Base-by-base conservation (phyloP, 2,888 invertebrate species). In the Cantharis flavilabris region DNA sequence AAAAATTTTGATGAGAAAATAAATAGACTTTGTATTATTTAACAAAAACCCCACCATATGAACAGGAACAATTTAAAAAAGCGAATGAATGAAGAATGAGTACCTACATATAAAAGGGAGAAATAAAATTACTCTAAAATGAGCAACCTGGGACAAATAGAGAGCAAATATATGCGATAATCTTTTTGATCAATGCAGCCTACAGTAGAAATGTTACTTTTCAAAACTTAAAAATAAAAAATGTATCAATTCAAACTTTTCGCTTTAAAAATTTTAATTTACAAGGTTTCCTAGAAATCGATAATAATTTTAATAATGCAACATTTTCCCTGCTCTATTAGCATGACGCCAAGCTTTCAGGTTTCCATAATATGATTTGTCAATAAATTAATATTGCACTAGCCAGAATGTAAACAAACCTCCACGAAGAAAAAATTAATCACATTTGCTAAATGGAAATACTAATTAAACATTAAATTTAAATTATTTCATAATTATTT, bases 111-210 rank as follows among this genome's bases (percentile, higher is more conserved):
- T 73, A 73, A 13, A 73, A 73, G 72, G 49, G n/a, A n/a, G 26
- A 73, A 67, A 69, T 33, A 62, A 67, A 71, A 64, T 30, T 11
- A 18, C 64, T 71, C 28, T 71, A 30, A 18, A 69, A 73, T 73
- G 67, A 73, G 72, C 72, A 73, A 64, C 63, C 23, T 10, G n/a
- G 71, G 26, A 26, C 26, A 71, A 63, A 26, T 71, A 63, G n/a
- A 69, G 18, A 73, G 62, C 23, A 26, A 16, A 73, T 62, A 49
- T 26, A 69, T 67, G 23, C 65, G 20, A 20, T 73, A 62, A 69
- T 73, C 33, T 73, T 73, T 67, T 73, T 69, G 72, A 73, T 73
- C 72, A 67, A 49, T 67, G 10, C 64, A 14, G 62, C 71, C 63
- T 18, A 30, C 16, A 71, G 11, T 9, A 11, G 13, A 16, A 26